phyloP scores from a whole-genome alignment of 2,888 invertebrate species.

The Atethmia centrago region DNA sequence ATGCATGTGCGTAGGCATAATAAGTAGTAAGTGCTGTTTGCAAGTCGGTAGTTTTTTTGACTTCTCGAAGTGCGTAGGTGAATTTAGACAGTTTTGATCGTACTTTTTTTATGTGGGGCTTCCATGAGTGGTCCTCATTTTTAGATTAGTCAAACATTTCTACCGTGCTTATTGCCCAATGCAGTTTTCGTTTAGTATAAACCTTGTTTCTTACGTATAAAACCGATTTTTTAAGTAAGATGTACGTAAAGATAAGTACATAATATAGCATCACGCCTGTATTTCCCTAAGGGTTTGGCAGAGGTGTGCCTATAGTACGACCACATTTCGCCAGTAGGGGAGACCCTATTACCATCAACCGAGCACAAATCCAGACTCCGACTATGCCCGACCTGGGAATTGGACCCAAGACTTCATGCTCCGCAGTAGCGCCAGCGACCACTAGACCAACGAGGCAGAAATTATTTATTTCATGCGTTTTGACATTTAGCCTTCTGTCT shows the following conservation, averaged over 20 bases:
- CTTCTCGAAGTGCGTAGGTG: too few relatives aligned
- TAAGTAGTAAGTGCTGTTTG: too few relatives aligned
- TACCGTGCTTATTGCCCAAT: neutral
- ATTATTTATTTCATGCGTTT: neutral
- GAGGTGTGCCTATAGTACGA: too few relatives aligned
- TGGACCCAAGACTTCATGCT: neutral
- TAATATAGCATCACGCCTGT: neutral
- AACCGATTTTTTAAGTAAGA: neutral
- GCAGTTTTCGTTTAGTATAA: neutral
- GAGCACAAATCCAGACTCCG: neutral
- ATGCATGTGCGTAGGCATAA: too few relatives aligned
- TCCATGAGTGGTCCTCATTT: too few relatives aligned
- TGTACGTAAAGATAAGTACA: neutral
- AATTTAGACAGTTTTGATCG: too few relatives aligned
- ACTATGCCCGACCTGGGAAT: neutral
- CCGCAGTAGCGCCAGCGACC: neutral
- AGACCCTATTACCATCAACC: neutral
- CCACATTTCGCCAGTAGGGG: too few relatives aligned
- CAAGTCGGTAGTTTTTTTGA: too few relatives aligned
- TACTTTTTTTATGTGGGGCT: too few relatives aligned
- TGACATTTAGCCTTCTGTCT: slow-evolving; percentile 25
- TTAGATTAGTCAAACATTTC: neutral
- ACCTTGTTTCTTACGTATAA: neutral
- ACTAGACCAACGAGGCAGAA: neutral
- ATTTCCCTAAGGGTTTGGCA: neutral